These are phyloP conservation scores for Sternotherus odoratus DNA, from an alignment of 2,797 vertebrate species.

Conservation along the genomic window DNA sequence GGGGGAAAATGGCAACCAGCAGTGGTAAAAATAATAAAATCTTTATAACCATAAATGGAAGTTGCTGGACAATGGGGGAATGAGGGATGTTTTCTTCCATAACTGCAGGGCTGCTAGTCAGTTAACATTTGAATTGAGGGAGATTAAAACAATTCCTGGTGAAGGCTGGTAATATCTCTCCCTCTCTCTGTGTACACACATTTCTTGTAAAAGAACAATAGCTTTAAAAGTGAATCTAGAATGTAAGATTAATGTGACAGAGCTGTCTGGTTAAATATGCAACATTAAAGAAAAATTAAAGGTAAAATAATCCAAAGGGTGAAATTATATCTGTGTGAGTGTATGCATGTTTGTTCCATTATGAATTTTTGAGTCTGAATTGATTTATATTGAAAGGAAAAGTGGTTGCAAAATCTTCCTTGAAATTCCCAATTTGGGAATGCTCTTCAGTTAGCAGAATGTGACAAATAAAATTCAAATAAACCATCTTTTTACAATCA, in stretches of 20 bases:
- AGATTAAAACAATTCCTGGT: conserved; percentile 46
- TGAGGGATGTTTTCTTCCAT: conserved; percentile 70
- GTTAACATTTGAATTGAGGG: conserved; percentile 59
- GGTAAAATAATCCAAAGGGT: background rate
- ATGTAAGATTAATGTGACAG: background rate
- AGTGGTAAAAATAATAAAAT: conserved; percentile 49
- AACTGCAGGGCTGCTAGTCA: conserved; percentile 70
- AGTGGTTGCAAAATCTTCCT: conserved; percentile 14
- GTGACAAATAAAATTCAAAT: conserved; percentile 49
- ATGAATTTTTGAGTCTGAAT: background rate
- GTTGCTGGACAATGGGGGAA: conserved; percentile 55
- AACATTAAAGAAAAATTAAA: conserved; percentile 36
- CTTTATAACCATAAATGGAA: conserved; percentile 66
- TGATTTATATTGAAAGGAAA: conserved; percentile 6
- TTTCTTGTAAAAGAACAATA: conserved; percentile 63
- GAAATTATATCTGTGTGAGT: background rate
- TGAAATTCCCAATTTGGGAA: background rate
- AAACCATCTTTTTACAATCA: conserved; percentile 48
- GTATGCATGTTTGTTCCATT: background rate
- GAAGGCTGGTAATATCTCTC: conserved; percentile 31
- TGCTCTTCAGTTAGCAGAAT: conserved; percentile 25
- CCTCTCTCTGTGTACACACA: background rate
- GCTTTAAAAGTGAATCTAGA: conserved; percentile 37
- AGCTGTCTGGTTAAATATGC: background rate
- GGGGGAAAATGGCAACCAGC: conserved; percentile 38